Conservation (phyloP, 2,888 invertebrate species). For the Aradus depressus region DNA sequence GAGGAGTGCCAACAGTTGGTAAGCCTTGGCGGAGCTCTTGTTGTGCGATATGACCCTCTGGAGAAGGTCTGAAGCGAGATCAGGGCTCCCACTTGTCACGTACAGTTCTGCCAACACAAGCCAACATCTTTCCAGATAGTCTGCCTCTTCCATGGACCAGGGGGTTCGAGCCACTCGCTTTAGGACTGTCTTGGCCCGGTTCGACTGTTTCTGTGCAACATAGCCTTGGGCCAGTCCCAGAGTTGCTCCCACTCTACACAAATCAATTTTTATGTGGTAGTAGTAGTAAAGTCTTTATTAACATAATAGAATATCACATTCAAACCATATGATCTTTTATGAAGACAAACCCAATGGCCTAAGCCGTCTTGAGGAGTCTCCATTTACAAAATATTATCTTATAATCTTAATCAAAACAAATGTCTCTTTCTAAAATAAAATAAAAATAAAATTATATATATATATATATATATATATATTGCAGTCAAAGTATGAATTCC, state of each 20-base stretch:
- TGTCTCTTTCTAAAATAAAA: no score
- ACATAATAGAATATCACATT: no score
- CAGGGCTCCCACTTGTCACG: constrained; percentile 63
- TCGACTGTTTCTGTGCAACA: constrained; percentile 70
- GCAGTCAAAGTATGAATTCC: no score
- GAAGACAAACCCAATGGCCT: no score
- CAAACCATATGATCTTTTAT: no score
- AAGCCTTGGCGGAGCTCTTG: constrained; percentile 79
- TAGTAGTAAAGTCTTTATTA: no score
- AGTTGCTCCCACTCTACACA: constrained; percentile 31
- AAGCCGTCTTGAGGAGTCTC: no score
- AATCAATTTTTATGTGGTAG: not conserved
- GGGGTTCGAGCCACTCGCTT: constrained; percentile 73
- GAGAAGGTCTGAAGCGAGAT: constrained; percentile 68
- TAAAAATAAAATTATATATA: no score
- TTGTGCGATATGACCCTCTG: constrained; percentile 67
- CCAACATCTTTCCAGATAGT: constrained; percentile 82
- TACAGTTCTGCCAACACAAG: constrained; percentile 84
- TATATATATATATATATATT: no score
- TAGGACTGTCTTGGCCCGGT: constrained; percentile 82
- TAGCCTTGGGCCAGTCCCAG: constrained; percentile 31
- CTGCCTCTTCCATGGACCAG: constrained; percentile 94
- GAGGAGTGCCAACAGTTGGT: constrained; percentile 75
- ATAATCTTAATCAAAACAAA: no score
- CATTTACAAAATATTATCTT: no score